Evolutionary conservation across 2,797 vertebrate species (phyloP).

Genomic region (Dallia pectoralis): DNA sequence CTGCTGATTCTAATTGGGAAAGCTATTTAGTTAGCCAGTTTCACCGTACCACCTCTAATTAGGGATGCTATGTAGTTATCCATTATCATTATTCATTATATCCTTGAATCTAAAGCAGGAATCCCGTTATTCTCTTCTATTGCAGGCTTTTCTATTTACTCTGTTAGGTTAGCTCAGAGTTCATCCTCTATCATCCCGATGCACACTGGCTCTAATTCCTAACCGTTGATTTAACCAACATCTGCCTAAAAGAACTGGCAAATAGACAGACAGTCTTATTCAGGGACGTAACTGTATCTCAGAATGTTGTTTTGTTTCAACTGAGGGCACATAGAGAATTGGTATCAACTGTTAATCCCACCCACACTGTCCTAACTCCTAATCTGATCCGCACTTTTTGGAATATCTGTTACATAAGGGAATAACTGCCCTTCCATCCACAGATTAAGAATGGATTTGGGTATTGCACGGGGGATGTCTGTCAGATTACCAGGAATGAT

Average conservation of each 20-base stretch:
- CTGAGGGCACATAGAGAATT: slow-evolving; percentile 26
- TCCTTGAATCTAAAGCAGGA: background rate
- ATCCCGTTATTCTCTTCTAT: background rate
- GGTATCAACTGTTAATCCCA: slow-evolving; percentile 53
- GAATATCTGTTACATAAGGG: slow-evolving; percentile 62
- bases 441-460: slow-evolving; percentile 54
- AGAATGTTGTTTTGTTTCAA: slow-evolving; percentile 23
- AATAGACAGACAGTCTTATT: slow-evolving; percentile 14
- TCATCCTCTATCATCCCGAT: slow-evolving; percentile 7
- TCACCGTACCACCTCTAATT: too few relatives aligned
- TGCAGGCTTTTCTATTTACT: background rate
- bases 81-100: too few relatives aligned
- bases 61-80: too few relatives aligned
- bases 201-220: background rate
- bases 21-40: too few relatives aligned
- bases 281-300: slow-evolving; percentile 5
- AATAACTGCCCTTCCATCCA: slow-evolving; percentile 37
- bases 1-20: too few relatives aligned
- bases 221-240: slow-evolving; percentile 1
- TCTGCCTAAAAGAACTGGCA: background rate
- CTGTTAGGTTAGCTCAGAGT: slow-evolving; percentile 1
- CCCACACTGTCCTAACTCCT: slow-evolving; percentile 7
- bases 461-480: slow-evolving; percentile 33
- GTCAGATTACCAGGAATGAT: slow-evolving; percentile 14
- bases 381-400: slow-evolving; percentile 58